A percentile compares a stretch with the other conserved stretches of the same genome.
Conservation (phyloP, 2,113 vertebrate genomes). For the Callipepla californica region DNA sequence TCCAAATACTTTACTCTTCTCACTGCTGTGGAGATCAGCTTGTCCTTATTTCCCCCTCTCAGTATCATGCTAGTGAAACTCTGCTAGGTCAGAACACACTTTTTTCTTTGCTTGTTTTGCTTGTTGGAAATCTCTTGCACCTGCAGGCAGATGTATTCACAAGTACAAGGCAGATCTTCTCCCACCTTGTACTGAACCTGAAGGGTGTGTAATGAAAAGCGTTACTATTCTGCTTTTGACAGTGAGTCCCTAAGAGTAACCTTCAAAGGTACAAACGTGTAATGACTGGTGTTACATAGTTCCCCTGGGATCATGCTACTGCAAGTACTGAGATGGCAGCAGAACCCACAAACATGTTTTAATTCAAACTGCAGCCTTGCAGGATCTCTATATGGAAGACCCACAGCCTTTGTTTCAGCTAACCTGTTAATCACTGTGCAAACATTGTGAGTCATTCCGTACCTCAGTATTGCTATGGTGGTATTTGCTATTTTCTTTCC, state of each 20-base stretch:
- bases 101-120: not conserved
- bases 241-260: not conserved
- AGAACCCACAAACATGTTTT: not conserved
- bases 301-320: not conserved
- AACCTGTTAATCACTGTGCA: fast-evolving
- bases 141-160: not conserved
- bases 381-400: not conserved
- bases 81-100: not conserved
- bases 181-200: not conserved
- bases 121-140: not conserved
- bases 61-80: not conserved
- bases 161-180: not conserved
- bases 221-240: not conserved
- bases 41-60: not conserved
- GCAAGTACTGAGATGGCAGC: not conserved
- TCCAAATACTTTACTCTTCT: fast-evolving
- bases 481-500: not conserved
- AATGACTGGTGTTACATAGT: not conserved
- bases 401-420: fast-evolving
- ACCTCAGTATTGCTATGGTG: fast-evolving
- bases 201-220: not conserved
- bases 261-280: constrained; percentile 1
- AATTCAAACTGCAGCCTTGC: not conserved
- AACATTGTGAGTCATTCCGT: not conserved
- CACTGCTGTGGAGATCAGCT: not conserved